Evolutionary conservation across 2,888 invertebrate genomes (phyloP).

Genomic region (Amblyjoppa fuscipennis): DNA sequence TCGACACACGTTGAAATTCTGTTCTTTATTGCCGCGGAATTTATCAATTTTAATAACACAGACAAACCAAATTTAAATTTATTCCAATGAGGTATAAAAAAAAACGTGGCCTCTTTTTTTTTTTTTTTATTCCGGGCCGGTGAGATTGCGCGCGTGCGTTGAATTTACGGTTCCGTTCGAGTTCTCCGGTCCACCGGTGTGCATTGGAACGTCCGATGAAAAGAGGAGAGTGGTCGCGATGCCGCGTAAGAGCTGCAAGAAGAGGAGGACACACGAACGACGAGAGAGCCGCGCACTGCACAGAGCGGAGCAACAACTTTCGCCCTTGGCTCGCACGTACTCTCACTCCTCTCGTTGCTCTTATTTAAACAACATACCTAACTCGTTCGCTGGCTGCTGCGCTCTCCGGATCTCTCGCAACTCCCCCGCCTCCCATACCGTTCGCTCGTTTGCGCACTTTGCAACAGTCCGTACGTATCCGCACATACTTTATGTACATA

Average conservation of each 20-base stretch:
- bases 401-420: conserved; percentile 68
- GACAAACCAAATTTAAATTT: neutral
- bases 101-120: neutral
- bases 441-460: conserved; percentile 43
- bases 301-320: conserved; percentile 78
- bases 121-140: neutral
- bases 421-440: conserved; percentile 67
- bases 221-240: conserved; percentile 9
- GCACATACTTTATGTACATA: conserved; percentile 17
- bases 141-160: neutral
- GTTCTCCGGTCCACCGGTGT: neutral
- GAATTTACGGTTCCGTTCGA: neutral
- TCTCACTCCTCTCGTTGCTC: conserved; percentile 80
- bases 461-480: conserved; percentile 32
- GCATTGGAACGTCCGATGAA: conserved; percentile 5
- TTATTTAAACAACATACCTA: conserved; percentile 84
- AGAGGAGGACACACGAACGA: conserved; percentile 1
- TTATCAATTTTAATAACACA: neutral
- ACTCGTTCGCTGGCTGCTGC: conserved; percentile 81
- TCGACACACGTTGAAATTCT: too few relatives aligned
- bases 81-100: neutral
- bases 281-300: conserved; percentile 55
- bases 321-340: conserved; percentile 80
- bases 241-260: conserved; percentile 12
- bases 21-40: too few relatives aligned